Base-by-base conservation (phyloP, 1,140 invertebrate genomes). In the Zeugodacus cucurbitae region DNA sequence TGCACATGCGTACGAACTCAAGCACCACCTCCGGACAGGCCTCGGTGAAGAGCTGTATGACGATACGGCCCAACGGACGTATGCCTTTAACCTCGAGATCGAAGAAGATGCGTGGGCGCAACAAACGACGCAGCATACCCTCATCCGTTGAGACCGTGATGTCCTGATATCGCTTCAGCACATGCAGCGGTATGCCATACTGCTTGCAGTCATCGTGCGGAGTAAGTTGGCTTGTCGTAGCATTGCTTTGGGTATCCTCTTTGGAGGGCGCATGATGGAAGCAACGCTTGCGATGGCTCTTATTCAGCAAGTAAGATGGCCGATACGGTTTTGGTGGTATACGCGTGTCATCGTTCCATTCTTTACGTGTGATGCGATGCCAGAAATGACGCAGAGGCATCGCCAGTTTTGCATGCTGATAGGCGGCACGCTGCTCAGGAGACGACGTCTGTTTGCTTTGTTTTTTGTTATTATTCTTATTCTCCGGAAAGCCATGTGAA, bases 21-120 rank as follows among this genome's bases (percentile, higher is more conserved):
- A 92, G 85, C 1, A 93, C 92, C 1, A 93, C 91, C 14, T 90
- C 64, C 0, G 92, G 92, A 0, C 90, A 91, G 0, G 92, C 91
- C 85, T 93, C 92, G n/a, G 92, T 93, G 54, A 90, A 93, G 10
- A 93, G 90, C 34, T 92, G 88, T 3, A 93, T 48, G 0, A 91
- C 86, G 8, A 93, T 86, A 7, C 92, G 89, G 1, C 92, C 92
- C 62, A 93, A 70, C 0, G 89, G 90, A 1, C 89, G 90, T 10
- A 89, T 70, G 20, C 89, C 89, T 48, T 90, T 91, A 0, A 91
- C 48, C 44, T 90, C 89, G 2, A 92, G 67, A 34, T 93, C 92
- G 26, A 93, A 90, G 78, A 89, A 93, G 20, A 93, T 58, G 3
- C 89, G 88, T 0, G 92, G 92, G 4, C 92, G 89, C 26, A 93